A percentile compares a stretch with the other conserved stretches of the same genome.
phyloP scores from a whole-genome alignment of 2,888 invertebrate species.

The Pyralis farinalis region DNA sequence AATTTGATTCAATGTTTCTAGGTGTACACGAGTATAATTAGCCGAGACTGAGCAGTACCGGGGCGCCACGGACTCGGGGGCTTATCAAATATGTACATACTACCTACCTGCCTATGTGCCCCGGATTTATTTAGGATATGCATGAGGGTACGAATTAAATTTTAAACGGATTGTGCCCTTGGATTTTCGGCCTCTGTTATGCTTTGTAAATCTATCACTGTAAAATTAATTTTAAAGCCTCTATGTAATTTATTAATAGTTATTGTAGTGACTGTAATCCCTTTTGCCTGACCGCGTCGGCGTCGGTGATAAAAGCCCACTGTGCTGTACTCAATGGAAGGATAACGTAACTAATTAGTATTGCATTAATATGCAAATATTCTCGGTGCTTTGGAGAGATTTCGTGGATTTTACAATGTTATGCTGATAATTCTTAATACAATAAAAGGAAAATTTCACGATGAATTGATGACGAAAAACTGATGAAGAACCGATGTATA shows the following conservation, averaged over 20 bases:
- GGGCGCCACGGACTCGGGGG: constrained; percentile 49
- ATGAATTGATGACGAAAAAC: no score
- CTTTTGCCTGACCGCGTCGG: constrained; percentile 29
- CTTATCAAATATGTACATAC: constrained; percentile 80
- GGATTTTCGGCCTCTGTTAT: constrained; percentile 69
- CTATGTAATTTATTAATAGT: constrained; percentile 63
- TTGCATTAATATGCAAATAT: constrained; percentile 22
- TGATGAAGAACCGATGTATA: no score
- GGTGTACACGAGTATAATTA: constrained; percentile 65
- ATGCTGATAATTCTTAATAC: no score
- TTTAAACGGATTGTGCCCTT: constrained; percentile 80
- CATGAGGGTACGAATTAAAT: constrained; percentile 80
- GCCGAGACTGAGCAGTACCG: constrained; percentile 59
- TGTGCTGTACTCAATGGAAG: constrained; percentile 41
- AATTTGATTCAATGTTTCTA: constrained; percentile 58
- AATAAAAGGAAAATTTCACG: no score
- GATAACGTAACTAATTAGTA: constrained; percentile 22
- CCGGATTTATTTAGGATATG: constrained; percentile 81
- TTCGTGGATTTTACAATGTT: constrained; percentile 18
- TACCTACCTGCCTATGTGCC: constrained; percentile 69
- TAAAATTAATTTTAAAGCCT: constrained; percentile 59
- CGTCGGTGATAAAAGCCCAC: constrained; percentile 50
- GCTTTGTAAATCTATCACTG: constrained; percentile 75
- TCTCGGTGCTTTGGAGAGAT: constrained; percentile 16
- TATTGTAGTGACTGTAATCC: constrained; percentile 54